Conservation (phyloP, 2,888 invertebrate species). For the Oscheius sp. region DNA sequence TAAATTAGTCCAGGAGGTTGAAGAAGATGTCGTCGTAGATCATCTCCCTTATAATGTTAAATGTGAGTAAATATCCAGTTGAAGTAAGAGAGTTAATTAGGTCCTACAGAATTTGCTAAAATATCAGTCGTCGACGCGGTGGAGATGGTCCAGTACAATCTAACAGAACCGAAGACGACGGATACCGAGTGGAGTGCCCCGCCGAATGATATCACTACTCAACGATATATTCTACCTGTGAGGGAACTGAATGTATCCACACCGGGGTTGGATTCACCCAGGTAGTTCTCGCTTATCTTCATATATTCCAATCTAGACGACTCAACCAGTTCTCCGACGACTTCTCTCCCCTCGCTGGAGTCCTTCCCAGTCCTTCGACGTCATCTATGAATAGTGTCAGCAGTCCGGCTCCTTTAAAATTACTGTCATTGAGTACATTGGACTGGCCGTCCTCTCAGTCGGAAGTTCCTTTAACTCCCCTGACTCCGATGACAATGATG, state of each 20-base stretch:
- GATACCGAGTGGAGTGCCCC: slow-evolving; percentile 56
- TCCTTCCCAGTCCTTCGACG: slow-evolving; percentile 48
- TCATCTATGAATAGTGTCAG: slow-evolving; percentile 50
- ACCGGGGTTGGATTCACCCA: slow-evolving; percentile 42
- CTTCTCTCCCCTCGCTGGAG: slow-evolving; percentile 17
- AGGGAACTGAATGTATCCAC: slow-evolving; percentile 42
- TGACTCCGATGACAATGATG: slow-evolving; percentile 24
- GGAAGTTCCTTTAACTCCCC: slow-evolving; percentile 26
- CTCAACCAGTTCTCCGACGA: slow-evolving; percentile 17
- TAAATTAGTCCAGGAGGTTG: slow-evolving; percentile 53
- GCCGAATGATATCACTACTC: slow-evolving; percentile 27
- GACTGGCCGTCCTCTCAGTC: slow-evolving; percentile 32
- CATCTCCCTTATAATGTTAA: slow-evolving; percentile 56
- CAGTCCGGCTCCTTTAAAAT: slow-evolving; percentile 45
- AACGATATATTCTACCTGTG: slow-evolving; percentile 33
- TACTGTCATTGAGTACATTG: slow-evolving; percentile 30
- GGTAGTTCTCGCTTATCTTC: not conserved
- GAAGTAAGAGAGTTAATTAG: too few relatives aligned
- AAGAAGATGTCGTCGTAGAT: slow-evolving; percentile 54
- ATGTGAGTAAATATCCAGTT: too few relatives aligned
- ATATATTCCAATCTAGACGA: not conserved
- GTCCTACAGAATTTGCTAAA: slow-evolving; percentile 55
- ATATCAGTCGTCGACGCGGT: slow-evolving; percentile 43
- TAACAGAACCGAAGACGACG: slow-evolving; percentile 35
- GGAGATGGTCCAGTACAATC: slow-evolving; percentile 41